These are phyloP conservation scores for Callinectes sapidus DNA, from an alignment of 2,888 invertebrate species.

Conservation along the genomic window DNA sequence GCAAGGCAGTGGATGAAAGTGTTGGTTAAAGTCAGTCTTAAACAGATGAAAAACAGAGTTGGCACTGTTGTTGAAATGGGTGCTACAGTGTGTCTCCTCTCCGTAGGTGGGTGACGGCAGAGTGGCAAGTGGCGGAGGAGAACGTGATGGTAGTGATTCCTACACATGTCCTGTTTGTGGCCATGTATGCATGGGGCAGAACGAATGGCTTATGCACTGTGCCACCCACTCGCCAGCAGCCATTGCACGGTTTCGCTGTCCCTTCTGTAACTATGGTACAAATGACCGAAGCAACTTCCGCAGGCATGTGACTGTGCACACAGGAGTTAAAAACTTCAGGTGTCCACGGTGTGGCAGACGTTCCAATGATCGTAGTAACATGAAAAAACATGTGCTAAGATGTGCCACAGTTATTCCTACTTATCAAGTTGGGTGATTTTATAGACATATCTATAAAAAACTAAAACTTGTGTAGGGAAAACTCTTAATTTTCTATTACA, in stretches of 20 bases:
- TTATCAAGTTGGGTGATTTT: conserved; percentile 5
- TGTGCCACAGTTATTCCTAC: conserved; percentile 44
- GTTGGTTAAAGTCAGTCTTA: background rate
- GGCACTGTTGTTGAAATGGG: conserved; percentile 37
- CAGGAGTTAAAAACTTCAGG: conserved; percentile 60
- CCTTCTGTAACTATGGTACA: conserved; percentile 64
- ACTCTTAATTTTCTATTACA: background rate
- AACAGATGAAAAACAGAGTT: conserved; percentile 28
- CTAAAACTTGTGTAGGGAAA: background rate
- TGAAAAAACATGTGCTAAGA: conserved; percentile 65
- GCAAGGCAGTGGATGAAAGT: background rate
- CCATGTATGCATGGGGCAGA: conserved; percentile 46
- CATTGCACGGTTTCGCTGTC: conserved; percentile 53
- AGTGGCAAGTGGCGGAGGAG: conserved; percentile 56
- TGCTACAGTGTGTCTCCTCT: conserved; percentile 71
- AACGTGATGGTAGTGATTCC: conserved; percentile 49
- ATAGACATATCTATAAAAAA: background rate
- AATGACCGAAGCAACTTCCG: conserved; percentile 67
- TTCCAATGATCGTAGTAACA: conserved; percentile 66
- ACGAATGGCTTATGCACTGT: conserved; percentile 59
- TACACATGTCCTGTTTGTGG: conserved; percentile 62
- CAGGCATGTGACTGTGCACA: conserved; percentile 62
- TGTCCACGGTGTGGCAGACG: conserved; percentile 62
- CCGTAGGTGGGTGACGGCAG: conserved; percentile 67
- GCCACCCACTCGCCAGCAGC: conserved; percentile 56